Conservation (phyloP, 1,140 invertebrate species). For the Teleopsis dalmanni region DNA sequence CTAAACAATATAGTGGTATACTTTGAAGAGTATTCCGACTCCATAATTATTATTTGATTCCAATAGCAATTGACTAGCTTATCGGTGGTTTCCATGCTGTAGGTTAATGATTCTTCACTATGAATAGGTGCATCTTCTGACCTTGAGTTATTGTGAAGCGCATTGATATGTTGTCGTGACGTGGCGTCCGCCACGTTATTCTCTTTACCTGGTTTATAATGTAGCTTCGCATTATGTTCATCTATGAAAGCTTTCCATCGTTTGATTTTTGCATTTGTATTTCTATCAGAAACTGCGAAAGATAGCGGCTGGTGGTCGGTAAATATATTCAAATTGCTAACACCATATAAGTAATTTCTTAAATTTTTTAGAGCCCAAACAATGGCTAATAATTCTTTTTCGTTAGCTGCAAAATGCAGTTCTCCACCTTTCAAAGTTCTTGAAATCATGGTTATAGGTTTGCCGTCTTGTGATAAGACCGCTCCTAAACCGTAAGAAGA, state of each 20-base stretch:
- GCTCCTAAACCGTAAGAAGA: conserved; percentile 11
- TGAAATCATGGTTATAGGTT: conserved; percentile 15
- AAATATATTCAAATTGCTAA: conserved; percentile 6
- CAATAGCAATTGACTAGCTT: conserved; percentile 13
- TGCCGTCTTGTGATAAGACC: conserved; percentile 13
- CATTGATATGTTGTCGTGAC: conserved; percentile 10
- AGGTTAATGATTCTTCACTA: neutral
- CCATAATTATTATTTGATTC: conserved; percentile 10
- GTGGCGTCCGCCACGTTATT: conserved; percentile 31
- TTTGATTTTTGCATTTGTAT: conserved; percentile 26
- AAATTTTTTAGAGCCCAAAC: conserved; percentile 4
- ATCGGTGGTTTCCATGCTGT: conserved; percentile 7
- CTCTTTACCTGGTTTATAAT: conserved; percentile 39
- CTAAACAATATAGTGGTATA: conserved; percentile 11
- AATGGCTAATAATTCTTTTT: conserved; percentile 8
- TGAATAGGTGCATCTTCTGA: conserved; percentile 8
- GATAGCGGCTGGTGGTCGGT: too few species aligned
- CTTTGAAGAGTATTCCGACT: neutral
- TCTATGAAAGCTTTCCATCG: conserved; percentile 48
- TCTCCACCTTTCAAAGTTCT: conserved; percentile 20
- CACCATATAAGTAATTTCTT: conserved; percentile 10
- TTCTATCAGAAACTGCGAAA: conserved; percentile 9
- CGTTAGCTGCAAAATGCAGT: conserved; percentile 45
- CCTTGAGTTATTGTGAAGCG: conserved; percentile 1
- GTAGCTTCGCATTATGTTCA: conserved; percentile 36